phyloP scores from a whole-genome alignment of 2,797 vertebrate species.

The Mormyrops attenuatus region DNA sequence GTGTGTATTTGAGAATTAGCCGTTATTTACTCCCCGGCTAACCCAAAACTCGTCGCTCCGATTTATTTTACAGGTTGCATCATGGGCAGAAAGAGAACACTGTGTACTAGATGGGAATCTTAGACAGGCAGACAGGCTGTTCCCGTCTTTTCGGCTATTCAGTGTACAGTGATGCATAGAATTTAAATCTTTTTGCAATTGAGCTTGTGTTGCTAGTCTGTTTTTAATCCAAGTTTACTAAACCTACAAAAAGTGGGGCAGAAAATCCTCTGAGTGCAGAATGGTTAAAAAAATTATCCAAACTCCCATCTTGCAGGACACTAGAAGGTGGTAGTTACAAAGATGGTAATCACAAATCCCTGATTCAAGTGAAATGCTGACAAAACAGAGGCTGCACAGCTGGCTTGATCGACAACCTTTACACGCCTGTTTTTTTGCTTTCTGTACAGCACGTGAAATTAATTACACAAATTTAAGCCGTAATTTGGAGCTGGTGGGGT shows the following conservation, averaged over 20 bases:
- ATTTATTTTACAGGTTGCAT: background rate
- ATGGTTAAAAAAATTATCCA: background rate
- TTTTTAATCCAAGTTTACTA: conserved; percentile 7
- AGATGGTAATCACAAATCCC: background rate
- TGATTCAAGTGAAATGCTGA: conserved; percentile 14
- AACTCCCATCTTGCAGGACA: background rate
- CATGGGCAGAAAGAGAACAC: background rate
- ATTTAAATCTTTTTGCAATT: conserved; percentile 9
- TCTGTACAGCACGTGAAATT: background rate
- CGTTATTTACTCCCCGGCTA: background rate
- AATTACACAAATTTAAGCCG: conserved; percentile 11
- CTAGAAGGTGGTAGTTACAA: background rate
- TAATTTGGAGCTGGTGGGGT: conserved; percentile 5
- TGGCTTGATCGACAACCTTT: background rate
- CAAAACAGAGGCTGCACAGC: background rate
- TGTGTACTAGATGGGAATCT: background rate
- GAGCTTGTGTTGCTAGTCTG: background rate
- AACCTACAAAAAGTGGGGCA: conserved; percentile 3
- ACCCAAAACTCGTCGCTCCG: background rate
- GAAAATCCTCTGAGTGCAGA: background rate
- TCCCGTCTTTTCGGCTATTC: background rate
- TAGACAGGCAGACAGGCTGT: background rate
- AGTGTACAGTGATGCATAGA: background rate
- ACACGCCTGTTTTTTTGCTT: background rate
- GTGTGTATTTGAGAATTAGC: background rate